Percentiles rank a stretch among this genome's conserved stretches.
Conservation (phyloP, 2,797 vertebrate genomes). For the Myotis vivesi region DNA sequence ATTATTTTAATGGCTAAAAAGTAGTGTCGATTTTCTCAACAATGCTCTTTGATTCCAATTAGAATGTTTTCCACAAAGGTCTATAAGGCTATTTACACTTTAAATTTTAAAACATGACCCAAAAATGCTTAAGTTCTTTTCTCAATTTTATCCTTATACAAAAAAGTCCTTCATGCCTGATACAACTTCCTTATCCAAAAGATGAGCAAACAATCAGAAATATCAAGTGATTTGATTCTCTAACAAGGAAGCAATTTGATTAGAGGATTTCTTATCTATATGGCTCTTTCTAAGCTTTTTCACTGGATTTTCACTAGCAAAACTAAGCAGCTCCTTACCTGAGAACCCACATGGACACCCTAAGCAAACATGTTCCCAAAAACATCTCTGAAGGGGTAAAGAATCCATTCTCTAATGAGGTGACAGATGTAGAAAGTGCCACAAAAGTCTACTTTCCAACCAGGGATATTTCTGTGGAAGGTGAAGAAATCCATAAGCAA, state of each 20-base stretch:
- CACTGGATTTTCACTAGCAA: neutral
- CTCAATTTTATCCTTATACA: neutral
- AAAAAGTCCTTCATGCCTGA: neutral
- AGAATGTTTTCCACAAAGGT: neutral
- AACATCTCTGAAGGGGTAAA: neutral
- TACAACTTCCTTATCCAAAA: neutral
- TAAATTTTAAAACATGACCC: conserved; percentile 14
- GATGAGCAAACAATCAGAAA: conserved; percentile 8
- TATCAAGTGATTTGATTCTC: neutral
- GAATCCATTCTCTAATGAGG: neutral
- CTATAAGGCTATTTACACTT: neutral
- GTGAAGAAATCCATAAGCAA: neutral
- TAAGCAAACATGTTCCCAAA: neutral
- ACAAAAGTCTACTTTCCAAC: neutral
- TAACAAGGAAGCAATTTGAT: neutral
- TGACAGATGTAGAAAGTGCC: neutral
- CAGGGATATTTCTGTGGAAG: neutral
- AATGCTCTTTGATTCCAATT: neutral
- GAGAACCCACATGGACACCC: neutral
- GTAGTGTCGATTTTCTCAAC: neutral
- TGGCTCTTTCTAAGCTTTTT: neutral
- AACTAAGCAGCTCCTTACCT: neutral
- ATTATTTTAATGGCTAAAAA: conserved; percentile 44
- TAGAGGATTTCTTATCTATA: neutral
- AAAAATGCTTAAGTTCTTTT: conserved; percentile 33